Conservation (phyloP, 64 coral and sea anemone species). For the Actinia tenebrosa region DNA sequence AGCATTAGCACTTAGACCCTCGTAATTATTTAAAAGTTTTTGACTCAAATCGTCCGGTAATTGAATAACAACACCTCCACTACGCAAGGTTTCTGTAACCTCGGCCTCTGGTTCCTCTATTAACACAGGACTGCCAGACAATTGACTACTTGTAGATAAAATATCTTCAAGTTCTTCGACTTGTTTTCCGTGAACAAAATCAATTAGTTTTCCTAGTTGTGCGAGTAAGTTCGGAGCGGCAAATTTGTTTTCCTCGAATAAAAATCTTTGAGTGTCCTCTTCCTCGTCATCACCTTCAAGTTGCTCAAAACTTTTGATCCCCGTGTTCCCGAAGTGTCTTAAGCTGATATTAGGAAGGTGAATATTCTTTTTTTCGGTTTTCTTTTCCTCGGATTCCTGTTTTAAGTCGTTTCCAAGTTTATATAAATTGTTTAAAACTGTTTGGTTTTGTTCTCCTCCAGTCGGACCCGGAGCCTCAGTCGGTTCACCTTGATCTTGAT, state of each 20-base stretch:
- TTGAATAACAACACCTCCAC: conserved; percentile 59
- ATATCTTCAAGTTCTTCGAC: conserved; percentile 73
- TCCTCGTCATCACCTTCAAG: conserved; percentile 89
- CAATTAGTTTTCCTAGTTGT: conserved; percentile 76
- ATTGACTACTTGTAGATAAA: conserved; percentile 38
- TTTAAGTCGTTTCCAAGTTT: conserved; percentile 39
- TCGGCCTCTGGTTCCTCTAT: conserved; percentile 47
- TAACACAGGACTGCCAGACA: conserved; percentile 4
- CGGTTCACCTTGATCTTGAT: conserved; percentile 10
- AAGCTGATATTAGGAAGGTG: conserved; percentile 55
- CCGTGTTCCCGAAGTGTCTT: conserved; percentile 36
- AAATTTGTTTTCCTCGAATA: conserved; percentile 99
- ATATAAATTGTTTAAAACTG: conserved; percentile 30
- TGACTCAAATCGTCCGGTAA: conserved; percentile 79
- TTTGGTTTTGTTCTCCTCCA: conserved; percentile 27
- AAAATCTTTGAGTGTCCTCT: conserved; percentile 93
- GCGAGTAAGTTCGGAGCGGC: conserved; percentile 95
- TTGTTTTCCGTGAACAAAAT: conserved; percentile 72
- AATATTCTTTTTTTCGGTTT: conserved; percentile 34
- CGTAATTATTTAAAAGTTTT: conserved; percentile 75
- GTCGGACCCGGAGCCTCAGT: neutral
- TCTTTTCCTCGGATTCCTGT: conserved; percentile 37
- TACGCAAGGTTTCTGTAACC: conserved; percentile 58
- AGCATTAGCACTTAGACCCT: conserved; percentile 61
- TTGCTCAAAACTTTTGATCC: conserved; percentile 75